Evolutionary conservation across 2,113 vertebrate genomes (phyloP).

Genomic region (Dasyurus viverrinus): DNA sequence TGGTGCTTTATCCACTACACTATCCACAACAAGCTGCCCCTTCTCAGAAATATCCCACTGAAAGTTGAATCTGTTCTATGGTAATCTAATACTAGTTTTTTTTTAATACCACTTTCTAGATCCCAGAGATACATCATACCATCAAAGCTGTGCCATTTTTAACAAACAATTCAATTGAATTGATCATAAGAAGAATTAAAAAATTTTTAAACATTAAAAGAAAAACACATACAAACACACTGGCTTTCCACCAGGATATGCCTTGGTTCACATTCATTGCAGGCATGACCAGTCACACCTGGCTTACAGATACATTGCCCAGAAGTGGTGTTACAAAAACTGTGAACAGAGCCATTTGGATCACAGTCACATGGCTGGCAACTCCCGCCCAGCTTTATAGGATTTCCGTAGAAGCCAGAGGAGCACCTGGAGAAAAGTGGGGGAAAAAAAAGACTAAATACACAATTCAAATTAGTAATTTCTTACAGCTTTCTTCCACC

Average conservation of each 20-base stretch:
- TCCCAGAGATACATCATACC: neutral
- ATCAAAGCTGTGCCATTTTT: neutral
- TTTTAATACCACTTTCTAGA: neutral
- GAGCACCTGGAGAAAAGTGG: constrained; percentile 87
- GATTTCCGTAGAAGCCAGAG: constrained; percentile 90
- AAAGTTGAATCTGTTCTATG: neutral
- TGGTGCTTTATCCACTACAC: neutral
- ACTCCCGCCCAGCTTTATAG: constrained; percentile 77
- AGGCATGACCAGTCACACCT: constrained; percentile 89
- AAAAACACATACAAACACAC: constrained; percentile 91
- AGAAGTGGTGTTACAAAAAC: constrained; percentile 82
- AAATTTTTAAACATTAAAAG: neutral
- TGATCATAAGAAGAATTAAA: neutral
- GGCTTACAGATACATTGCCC: constrained; percentile 91
- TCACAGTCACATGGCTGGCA: constrained; percentile 89
- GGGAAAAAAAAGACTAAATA: neutral
- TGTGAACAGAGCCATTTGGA: constrained; percentile 84
- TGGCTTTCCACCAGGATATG: constrained; percentile 85
- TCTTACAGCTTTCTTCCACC: too few relatives aligned
- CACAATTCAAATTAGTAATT: neutral
- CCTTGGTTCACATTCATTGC: constrained; percentile 89
- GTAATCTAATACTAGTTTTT: neutral
- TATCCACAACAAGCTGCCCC: neutral
- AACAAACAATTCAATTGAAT: fast-evolving
- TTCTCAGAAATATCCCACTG: neutral